Percentiles rank a stretch among this genome's conserved stretches.
phyloP scores from a whole-genome alignment of 2,113 vertebrate genomes.

The Nansenia antarctica region DNA sequence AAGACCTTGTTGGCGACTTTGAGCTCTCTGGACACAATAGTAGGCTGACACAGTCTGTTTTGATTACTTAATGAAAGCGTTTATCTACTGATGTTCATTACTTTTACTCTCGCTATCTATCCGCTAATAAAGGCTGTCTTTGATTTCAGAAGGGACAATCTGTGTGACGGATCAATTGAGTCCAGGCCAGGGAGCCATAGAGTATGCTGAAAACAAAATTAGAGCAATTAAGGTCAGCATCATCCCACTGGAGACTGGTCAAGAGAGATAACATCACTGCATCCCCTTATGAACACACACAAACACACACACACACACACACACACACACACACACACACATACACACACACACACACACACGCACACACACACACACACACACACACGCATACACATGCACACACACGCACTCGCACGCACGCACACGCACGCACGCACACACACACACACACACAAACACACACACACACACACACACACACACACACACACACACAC shows the following conservation, averaged over 20 bases:
- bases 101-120: conserved; percentile 4
- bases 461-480: conserved; percentile 29
- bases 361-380: conserved; percentile 27
- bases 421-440: conserved; percentile 28
- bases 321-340: conserved; percentile 27
- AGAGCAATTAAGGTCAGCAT: conserved; percentile 72
- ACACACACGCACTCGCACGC: conserved; percentile 25
- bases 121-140: conserved; percentile 5
- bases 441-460: conserved; percentile 5
- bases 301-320: conserved; percentile 24
- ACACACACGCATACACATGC: conserved; percentile 8
- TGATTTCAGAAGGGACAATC: conserved; percentile 26
- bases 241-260: conserved; percentile 53
- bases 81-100: conserved; percentile 21
- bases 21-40: background rate
- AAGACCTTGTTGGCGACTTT: background rate
- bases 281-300: background rate
- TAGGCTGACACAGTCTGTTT: conserved; percentile 17
- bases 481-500: conserved; percentile 1
- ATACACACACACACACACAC: conserved; percentile 5
- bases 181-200: conserved; percentile 34
- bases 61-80: conserved; percentile 38
- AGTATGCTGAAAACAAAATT: conserved; percentile 60
- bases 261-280: conserved; percentile 64
- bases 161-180: conserved; percentile 29